phyloP scores from a whole-genome alignment of 2,888 invertebrate species.

The Sinhomidia bicolor region DNA sequence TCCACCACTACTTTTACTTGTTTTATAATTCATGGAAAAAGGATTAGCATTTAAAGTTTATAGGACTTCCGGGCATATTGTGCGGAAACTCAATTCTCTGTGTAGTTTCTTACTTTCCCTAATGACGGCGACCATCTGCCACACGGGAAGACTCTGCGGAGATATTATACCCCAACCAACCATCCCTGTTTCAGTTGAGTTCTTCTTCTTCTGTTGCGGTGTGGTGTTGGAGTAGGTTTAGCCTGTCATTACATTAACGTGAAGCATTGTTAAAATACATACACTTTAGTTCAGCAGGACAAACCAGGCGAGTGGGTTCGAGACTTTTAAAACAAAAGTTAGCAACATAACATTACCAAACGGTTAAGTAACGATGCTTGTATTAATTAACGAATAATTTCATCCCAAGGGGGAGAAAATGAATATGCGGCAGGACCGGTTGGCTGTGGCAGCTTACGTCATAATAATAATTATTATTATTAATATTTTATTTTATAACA shows the following conservation, averaged over 20 bases:
- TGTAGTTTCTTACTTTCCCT: conserved; percentile 60
- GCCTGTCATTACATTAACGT: not conserved
- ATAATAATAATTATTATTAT: conserved; percentile 39
- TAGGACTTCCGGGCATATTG: conserved; percentile 70
- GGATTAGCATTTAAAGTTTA: conserved; percentile 73
- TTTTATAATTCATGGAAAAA: conserved; percentile 71
- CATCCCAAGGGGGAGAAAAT: conserved; percentile 52
- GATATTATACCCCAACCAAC: conserved; percentile 24
- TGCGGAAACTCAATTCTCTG: conserved; percentile 68
- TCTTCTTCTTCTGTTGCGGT: conserved; percentile 14
- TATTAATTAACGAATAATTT: conserved; percentile 76
- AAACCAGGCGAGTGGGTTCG: not conserved
- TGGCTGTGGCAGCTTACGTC: conserved; percentile 30
- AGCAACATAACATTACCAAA: conserved; percentile 53
- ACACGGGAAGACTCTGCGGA: conserved; percentile 37
- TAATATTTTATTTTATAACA: conserved; percentile 15
- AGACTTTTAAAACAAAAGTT: conserved; percentile 61
- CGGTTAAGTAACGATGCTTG: conserved; percentile 71
- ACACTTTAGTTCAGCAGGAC: conserved; percentile 9
- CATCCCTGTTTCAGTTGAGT: not conserved
- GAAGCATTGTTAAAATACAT: conserved; percentile 43
- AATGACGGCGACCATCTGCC: conserved; percentile 66
- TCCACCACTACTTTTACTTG: conserved; percentile 41
- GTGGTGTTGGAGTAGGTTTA: not conserved
- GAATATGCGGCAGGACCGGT: conserved; percentile 51